Base-by-base conservation (phyloP, 2,797 vertebrate genomes). In the Diglossa cyanea region DNA sequence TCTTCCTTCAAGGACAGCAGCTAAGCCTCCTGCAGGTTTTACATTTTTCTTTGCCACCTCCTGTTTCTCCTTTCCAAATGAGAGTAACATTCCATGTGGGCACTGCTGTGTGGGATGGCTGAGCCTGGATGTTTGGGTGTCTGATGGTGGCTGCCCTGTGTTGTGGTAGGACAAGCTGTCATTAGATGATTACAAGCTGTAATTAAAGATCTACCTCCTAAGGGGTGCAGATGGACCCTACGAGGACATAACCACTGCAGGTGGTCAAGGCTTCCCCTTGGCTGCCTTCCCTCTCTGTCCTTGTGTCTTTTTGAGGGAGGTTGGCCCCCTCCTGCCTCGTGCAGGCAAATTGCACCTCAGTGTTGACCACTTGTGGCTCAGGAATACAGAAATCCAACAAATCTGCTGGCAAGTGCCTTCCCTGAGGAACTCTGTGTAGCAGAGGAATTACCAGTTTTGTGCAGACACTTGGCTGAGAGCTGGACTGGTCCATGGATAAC, bases 61-160 rank as follows among this genome's bases (percentile, higher is more conserved):
- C 44, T 35, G 10, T 35, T 70, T n/a, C 44, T 51, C 20, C 20
- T 14, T 58, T 35, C 33, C n/a, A 12, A 30, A 24, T 21, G 6
- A 1, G 7, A 66, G 24, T 0, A 1, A 16, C 28, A 16, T 10
- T 63, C 31, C 5, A 0, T 1, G 6, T 6, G 13, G 15, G 10
- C 42, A 63, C 45, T 82, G 1, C 70, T 84, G 23, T 11, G 33
- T 72, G 48, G 23, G 35, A 37, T 0, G 1, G 42, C 42, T 77
- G 39, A 90, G 42, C 28, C 47, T n/a, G 40, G 39, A 7, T 4
- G 0, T 65, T 82, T 18, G 55, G 17, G 24, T 87, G 48, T n/a
- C 35, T 74, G 48, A 10, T 74, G 63, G 35, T 71, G 40, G 12
- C 55, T 87, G 30, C n/a, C n/a, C n/a, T 74, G 61, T 17, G 20